Percentiles rank a stretch among this genome's conserved stretches.
Conservation (phyloP, 2,888 invertebrate genomes). For the Chrysolina oricalcia region DNA sequence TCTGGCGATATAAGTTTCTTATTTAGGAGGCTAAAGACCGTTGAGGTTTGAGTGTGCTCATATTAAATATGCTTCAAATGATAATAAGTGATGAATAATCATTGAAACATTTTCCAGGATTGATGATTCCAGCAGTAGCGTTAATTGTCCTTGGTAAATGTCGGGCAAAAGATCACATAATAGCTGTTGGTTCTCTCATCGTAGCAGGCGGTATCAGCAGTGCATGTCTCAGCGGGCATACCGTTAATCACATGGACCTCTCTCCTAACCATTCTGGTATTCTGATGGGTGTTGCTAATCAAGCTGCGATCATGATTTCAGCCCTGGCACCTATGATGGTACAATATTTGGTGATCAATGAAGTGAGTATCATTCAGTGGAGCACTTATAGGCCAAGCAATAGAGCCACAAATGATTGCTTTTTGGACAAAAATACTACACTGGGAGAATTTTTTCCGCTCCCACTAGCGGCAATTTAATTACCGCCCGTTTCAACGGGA, state of each 20-base stretch:
- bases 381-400: too few species aligned
- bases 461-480: too few species aligned
- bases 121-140: constrained; percentile 78
- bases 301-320: constrained; percentile 83
- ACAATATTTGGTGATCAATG: constrained; percentile 79
- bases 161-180: constrained; percentile 65
- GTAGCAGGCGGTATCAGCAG: constrained; percentile 84
- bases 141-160: constrained; percentile 75
- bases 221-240: constrained; percentile 82
- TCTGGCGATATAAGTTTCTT: too few species aligned
- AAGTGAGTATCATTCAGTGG: constrained; percentile 72
- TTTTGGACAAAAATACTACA: too few species aligned
- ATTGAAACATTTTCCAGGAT: constrained; percentile 63
- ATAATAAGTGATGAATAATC: too few species aligned
- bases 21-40: too few species aligned
- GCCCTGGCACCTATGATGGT: constrained; percentile 85
- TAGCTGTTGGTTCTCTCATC: constrained; percentile 79
- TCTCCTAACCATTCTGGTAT: constrained; percentile 89
- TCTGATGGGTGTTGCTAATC: constrained; percentile 88
- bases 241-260: constrained; percentile 87
- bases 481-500: too few species aligned
- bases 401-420: too few species aligned
- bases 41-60: too few species aligned
- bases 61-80: too few species aligned
- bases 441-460: too few species aligned